A percentile compares a stretch with the other conserved stretches of the same genome.
Evolutionary conservation across 2,888 invertebrate genomes (phyloP).

Genomic region (Drosophila subsilvestris): DNA sequence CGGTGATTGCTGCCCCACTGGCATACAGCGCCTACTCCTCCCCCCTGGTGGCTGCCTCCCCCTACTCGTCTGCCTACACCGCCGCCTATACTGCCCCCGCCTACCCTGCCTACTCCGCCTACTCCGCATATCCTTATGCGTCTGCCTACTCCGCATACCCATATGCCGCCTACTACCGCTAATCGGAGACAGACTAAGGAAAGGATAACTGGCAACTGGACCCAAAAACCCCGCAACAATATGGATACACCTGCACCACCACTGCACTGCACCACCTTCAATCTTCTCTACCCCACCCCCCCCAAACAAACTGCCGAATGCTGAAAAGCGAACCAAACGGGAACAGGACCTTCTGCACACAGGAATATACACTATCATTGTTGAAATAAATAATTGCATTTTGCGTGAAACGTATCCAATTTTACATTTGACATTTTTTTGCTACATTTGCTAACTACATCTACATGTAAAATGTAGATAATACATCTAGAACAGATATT

Average conservation of each 20-base stretch:
- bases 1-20: conserved; percentile 85
- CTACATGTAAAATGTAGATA: no score
- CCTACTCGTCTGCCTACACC: conserved; percentile 74
- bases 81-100: conserved; percentile 79
- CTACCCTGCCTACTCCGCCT: conserved; percentile 80
- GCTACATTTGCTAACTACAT: no score
- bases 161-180: conserved; percentile 79
- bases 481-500: no score
- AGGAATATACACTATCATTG: conserved; percentile 28
- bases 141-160: conserved; percentile 77
- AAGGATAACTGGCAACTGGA: background rate
- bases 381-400: conserved; percentile 68
- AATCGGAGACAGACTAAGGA: conserved; percentile 40
- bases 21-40: conserved; percentile 85
- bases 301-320: conserved; percentile 19
- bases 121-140: conserved; percentile 80
- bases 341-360: conserved; percentile 22
- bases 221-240: conserved; percentile 2
- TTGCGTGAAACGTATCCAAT: conserved; percentile 77
- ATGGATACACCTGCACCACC: conserved; percentile 12
- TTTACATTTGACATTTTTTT: no score
- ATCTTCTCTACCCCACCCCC: background rate
- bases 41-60: conserved; percentile 69
- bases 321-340: conserved; percentile 26
- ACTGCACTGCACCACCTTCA: conserved; percentile 6